Evolutionary conservation across 92 coral and sea anemone species (phyloP).

Genomic region (Paragorgia papillata): DNA sequence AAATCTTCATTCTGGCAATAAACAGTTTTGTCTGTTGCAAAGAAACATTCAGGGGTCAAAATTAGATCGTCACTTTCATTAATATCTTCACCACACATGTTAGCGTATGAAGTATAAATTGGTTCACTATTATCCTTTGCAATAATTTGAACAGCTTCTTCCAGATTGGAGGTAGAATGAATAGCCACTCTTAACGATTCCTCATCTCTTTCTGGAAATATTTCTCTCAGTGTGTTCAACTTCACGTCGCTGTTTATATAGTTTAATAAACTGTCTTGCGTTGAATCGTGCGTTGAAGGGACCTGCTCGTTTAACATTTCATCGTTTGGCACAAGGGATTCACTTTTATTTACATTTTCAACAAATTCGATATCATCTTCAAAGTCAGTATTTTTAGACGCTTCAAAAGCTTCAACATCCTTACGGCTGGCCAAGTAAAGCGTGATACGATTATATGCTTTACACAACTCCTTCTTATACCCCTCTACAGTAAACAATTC

Average conservation of each 20-base stretch:
- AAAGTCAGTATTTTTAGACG: neutral
- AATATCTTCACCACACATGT: conserved; percentile 11
- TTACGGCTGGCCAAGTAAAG: neutral
- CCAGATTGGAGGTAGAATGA: conserved; percentile 27
- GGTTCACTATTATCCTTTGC: conserved; percentile 16
- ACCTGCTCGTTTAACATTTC: neutral
- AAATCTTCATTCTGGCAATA: neutral
- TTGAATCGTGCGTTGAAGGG: neutral
- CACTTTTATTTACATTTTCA: neutral
- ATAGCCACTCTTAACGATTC: conserved; percentile 40
- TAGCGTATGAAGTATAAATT: conserved; percentile 44
- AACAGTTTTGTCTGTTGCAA: conserved; percentile 45
- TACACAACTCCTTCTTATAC: neutral
- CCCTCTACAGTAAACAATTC: neutral
- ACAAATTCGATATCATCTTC: neutral
- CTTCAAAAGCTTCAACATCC: neutral
- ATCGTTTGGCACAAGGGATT: neutral
- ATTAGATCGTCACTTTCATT: conserved; percentile 27
- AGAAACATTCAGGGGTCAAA: conserved; percentile 9
- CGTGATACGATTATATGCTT: neutral
- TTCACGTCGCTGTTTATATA: neutral
- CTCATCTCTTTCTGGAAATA: too few relatives aligned
- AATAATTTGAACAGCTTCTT: conserved; percentile 40
- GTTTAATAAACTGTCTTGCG: neutral
- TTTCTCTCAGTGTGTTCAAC: conserved; percentile 26